These are phyloP conservation scores for Pachypeltis micranthus DNA, from an alignment of 1,140 invertebrate species.

Conservation along the genomic window DNA sequence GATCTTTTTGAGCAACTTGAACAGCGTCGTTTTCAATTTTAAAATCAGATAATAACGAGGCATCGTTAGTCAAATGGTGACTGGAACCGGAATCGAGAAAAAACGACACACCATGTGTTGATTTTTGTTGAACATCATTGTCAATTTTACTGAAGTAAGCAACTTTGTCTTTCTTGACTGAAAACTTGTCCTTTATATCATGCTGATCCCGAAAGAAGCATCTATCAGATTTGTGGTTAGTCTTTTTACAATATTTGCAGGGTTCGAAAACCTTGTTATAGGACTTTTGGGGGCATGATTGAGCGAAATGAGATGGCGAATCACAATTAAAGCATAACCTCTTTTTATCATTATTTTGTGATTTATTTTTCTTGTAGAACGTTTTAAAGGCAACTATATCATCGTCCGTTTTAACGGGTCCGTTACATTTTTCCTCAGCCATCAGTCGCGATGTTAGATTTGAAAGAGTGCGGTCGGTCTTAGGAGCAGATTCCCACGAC, in stretches of 20 bases:
- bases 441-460: not conserved
- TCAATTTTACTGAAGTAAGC: not conserved
- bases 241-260: slow-evolving; percentile 13
- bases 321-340: not conserved
- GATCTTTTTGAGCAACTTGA: not conserved
- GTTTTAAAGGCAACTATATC: not conserved
- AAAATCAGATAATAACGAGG: not conserved
- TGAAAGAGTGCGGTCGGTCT: not conserved
- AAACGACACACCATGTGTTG: not conserved
- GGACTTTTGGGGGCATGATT: not conserved
- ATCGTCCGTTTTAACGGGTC: not conserved
- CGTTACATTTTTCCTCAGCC: not conserved
- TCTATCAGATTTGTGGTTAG: slow-evolving; percentile 7
- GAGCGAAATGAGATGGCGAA: not conserved
- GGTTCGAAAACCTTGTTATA: not conserved
- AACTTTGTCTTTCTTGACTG: not conserved
- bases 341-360: not conserved
- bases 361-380: not conserved
- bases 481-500: not conserved
- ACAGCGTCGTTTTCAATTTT: not conserved
- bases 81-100: not conserved
- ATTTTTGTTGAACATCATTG: not conserved
- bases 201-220: slow-evolving; percentile 6
- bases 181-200: not conserved
- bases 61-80: not conserved